A percentile compares a stretch with the other conserved stretches of the same genome.
Evolutionary conservation across 1,140 invertebrate species (phyloP).

Genomic region (Magallana angulata): DNA sequence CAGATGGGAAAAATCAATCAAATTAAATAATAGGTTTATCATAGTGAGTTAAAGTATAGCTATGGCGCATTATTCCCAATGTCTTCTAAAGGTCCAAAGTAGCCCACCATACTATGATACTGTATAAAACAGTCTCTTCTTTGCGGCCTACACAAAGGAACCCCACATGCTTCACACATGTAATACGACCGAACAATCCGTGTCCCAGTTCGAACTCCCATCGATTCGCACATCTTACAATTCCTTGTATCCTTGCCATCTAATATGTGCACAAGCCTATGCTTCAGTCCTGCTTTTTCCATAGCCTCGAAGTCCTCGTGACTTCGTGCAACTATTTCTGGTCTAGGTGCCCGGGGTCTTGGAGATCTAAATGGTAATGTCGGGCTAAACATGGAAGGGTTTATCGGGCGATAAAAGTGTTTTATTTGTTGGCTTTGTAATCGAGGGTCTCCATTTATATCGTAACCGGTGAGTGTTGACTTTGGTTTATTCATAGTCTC

Average conservation of each 20-base stretch:
- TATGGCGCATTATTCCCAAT: background rate
- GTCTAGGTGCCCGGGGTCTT: background rate
- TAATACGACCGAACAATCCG: slow-evolving; percentile 39
- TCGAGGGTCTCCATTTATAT: background rate
- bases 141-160: slow-evolving; percentile 38
- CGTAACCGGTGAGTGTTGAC: background rate
- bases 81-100: background rate
- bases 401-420: background rate
- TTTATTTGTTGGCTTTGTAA: background rate
- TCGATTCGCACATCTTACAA: slow-evolving; percentile 22
- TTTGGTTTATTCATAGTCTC: background rate
- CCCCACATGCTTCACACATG: slow-evolving; percentile 46
- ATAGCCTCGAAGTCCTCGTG: slow-evolving; percentile 10
- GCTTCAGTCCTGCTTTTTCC: background rate
- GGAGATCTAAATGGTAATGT: background rate
- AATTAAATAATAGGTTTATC: no score
- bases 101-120: slow-evolving; percentile 31
- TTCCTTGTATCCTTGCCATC: slow-evolving; percentile 27
- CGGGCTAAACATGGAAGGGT: background rate
- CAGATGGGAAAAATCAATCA: no score
- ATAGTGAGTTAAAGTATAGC: background rate
- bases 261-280: slow-evolving; percentile 12
- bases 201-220: slow-evolving; percentile 11
- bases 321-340: background rate
- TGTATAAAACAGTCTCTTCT: slow-evolving; percentile 40